These are phyloP conservation scores for Druceiella hillmani DNA, from an alignment of 2,888 invertebrate genomes.

Conservation along the genomic window DNA sequence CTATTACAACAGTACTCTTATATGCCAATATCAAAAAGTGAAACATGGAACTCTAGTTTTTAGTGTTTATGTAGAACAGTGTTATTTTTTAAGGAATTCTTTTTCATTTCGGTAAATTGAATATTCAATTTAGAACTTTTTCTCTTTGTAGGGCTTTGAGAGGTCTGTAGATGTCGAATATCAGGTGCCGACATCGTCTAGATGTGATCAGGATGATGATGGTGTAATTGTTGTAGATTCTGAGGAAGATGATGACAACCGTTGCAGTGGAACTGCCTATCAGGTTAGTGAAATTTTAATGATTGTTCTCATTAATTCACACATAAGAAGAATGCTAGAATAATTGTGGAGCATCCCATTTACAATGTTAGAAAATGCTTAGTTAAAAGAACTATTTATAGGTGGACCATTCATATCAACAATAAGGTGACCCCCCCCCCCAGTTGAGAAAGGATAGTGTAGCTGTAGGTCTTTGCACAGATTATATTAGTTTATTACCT, in stretches of 20 bases:
- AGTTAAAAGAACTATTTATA: too few species aligned
- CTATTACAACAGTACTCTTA: too few species aligned
- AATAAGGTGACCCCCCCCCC: too few species aligned
- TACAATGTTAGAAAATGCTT: too few species aligned
- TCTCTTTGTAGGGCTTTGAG: conserved; percentile 45
- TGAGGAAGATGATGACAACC: conserved; percentile 67
- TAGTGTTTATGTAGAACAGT: conserved; percentile 18
- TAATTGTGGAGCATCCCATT: conserved; percentile 6
- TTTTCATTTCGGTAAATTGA: conserved; percentile 4
- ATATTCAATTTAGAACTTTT: conserved; percentile 3
- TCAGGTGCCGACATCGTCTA: conserved; percentile 82
- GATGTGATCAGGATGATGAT: conserved; percentile 81
- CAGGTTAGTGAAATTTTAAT: conserved; percentile 27
- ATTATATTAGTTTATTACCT: too few species aligned
- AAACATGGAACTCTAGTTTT: conserved; percentile 29
- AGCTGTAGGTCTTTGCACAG: too few species aligned
- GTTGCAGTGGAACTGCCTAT: conserved; percentile 54
- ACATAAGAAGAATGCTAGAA: not conserved
- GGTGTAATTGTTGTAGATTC: conserved; percentile 73
- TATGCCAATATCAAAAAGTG: conserved; percentile 26
- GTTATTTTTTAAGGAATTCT: conserved; percentile 3
- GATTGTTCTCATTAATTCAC: not conserved
- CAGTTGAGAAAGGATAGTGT: too few species aligned
- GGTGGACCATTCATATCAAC: too few species aligned
- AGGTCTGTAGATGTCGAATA: conserved; percentile 70